phyloP scores from a whole-genome alignment of 2,888 invertebrate species.

The Drosophila neoperkinsi region DNA sequence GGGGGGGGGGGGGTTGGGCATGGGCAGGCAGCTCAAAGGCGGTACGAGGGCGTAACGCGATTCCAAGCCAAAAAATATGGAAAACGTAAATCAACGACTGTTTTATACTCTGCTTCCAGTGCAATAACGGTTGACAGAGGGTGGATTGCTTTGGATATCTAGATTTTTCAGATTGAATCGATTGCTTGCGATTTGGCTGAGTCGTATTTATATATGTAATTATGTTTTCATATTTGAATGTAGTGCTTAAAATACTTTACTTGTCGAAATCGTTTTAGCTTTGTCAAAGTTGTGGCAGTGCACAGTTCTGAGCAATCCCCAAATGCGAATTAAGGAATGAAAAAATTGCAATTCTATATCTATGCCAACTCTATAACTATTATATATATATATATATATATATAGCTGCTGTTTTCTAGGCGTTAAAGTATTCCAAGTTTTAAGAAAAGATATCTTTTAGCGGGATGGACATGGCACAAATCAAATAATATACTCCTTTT shows the following conservation, averaged over 20 bases:
- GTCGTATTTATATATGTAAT: neutral
- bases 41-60: constrained; percentile 39
- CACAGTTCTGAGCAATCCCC: neutral
- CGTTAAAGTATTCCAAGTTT: fast-evolving
- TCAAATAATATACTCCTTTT: neutral
- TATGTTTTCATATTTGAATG: neutral
- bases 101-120: neutral
- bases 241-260: neutral
- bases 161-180: neutral
- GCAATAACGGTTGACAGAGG: neutral
- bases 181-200: neutral
- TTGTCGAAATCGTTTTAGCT: neutral
- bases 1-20: neutral
- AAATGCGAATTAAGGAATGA: neutral
- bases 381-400: neutral
- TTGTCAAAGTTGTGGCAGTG: neutral
- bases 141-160: neutral
- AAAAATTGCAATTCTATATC: neutral
- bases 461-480: no score
- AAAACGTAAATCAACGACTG: neutral
- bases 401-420: neutral
- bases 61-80: constrained; percentile 33
- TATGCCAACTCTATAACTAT: neutral
- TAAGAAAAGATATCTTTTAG: no score
- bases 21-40: constrained; percentile 12